Conservation (phyloP, 2,797 vertebrate genomes). For the Rhynchotus rufescens region DNA sequence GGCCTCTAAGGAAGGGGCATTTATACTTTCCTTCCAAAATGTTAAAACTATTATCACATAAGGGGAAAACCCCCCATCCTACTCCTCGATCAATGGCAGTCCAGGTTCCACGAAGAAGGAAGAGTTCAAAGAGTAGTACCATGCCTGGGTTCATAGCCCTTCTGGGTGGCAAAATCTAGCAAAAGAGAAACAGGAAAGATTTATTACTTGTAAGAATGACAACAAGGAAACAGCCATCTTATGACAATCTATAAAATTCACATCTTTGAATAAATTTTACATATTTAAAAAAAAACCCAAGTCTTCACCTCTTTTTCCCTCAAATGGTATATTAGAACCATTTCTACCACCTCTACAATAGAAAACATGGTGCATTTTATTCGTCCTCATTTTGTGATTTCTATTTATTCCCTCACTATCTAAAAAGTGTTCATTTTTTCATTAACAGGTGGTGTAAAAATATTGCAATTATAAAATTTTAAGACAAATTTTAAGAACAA, state of each 20-base stretch:
- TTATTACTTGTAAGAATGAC: background rate
- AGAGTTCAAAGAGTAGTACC: slow-evolving; percentile 89
- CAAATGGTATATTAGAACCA: background rate
- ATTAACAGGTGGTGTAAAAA: background rate
- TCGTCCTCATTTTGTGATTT: background rate
- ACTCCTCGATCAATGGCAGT: slow-evolving; percentile 76
- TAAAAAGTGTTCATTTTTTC: background rate
- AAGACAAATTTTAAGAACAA: background rate
- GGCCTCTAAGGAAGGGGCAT: slow-evolving; percentile 88
- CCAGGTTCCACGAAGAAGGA: slow-evolving; percentile 77
- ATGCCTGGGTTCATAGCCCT: slow-evolving; percentile 82
- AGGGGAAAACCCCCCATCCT: slow-evolving; percentile 91
- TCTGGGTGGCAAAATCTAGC: slow-evolving; percentile 84
- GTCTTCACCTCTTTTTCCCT: background rate
- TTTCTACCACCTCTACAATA: background rate
- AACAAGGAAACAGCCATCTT: background rate
- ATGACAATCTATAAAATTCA: background rate
- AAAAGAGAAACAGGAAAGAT: background rate
- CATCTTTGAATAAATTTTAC: background rate
- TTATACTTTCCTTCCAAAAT: slow-evolving; percentile 90
- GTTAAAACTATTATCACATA: slow-evolving; percentile 82
- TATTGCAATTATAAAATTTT: background rate
- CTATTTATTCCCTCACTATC: background rate
- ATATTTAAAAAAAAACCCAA: background rate
- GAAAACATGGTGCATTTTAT: background rate